Conservation (phyloP, 2,888 invertebrate species). For the Lasius fuliginosus region DNA sequence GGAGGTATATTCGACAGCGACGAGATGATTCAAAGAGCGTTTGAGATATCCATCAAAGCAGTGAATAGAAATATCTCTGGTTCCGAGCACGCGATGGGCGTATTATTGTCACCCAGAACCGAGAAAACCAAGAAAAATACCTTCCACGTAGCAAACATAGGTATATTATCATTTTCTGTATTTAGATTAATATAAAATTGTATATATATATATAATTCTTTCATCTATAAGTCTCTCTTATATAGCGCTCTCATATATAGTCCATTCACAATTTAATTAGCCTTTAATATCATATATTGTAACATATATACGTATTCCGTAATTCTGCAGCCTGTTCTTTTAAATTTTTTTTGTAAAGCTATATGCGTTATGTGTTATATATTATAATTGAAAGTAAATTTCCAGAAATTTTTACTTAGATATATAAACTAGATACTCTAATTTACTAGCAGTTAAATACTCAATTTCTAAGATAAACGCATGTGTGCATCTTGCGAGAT, state of each 20-base stretch:
- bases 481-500: not conserved
- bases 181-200: not conserved
- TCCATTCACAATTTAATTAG: not conserved
- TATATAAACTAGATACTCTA: not conserved
- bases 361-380: not conserved
- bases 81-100: conserved; percentile 37
- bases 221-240: not conserved
- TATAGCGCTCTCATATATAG: not conserved
- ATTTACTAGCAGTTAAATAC: not conserved
- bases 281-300: not conserved
- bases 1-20: conserved; percentile 89
- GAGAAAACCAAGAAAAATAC: conserved; percentile 56
- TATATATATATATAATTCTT: not conserved
- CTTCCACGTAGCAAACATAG: conserved; percentile 59
- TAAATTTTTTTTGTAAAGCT: not conserved
- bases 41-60: conserved; percentile 87
- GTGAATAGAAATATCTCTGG: conserved; percentile 85
- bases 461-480: not conserved
- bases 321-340: not conserved
- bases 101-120: conserved; percentile 52
- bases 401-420: not conserved
- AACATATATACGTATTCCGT: not conserved
- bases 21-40: conserved; percentile 88
- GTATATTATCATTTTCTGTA: conserved; percentile 50
- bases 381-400: not conserved